A percentile compares a stretch with the other conserved stretches of the same genome.
phyloP scores from a whole-genome alignment of 2,113 vertebrate genomes.

The Protomyctophum bolini region DNA sequence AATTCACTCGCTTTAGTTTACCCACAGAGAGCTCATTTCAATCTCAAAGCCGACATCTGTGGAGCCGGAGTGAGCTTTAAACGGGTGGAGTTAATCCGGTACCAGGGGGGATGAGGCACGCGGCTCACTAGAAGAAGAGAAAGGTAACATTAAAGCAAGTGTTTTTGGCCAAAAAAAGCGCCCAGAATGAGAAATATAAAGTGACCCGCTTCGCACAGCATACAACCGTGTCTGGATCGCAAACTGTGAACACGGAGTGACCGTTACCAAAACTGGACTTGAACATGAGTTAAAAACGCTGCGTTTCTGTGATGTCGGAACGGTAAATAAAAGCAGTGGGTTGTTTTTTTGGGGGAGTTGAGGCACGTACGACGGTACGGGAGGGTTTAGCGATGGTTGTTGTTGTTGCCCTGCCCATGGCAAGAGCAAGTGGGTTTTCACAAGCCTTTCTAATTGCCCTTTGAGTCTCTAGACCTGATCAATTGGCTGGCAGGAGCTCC shows the following conservation, averaged over 20 bases:
- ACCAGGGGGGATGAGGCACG: slow-evolving; percentile 22
- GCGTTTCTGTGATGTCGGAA: slow-evolving; percentile 12
- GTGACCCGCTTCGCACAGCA: slow-evolving; percentile 3
- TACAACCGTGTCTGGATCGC: too few relatives aligned
- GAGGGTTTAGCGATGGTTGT: neutral
- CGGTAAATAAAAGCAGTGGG: slow-evolving; percentile 13
- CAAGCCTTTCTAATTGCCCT: slow-evolving; percentile 56
- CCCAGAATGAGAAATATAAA: neutral
- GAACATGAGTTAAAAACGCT: neutral
- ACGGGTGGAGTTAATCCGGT: slow-evolving; percentile 42
- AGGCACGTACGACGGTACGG: slow-evolving; percentile 7
- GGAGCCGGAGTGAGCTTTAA: slow-evolving; percentile 37
- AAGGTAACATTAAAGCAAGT: neutral
- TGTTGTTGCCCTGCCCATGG: slow-evolving; percentile 24
- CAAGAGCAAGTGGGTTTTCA: slow-evolving; percentile 50
- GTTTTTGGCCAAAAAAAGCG: neutral
- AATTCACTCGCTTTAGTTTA: slow-evolving; percentile 37
- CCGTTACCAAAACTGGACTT: too few relatives aligned
- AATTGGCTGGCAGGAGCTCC: slow-evolving; percentile 48
- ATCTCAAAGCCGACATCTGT: slow-evolving; percentile 52
- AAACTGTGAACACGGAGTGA: too few relatives aligned
- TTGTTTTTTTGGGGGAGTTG: neutral
- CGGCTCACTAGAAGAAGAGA: neutral
- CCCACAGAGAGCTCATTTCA: slow-evolving; percentile 45
- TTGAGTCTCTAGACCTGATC: slow-evolving; percentile 58